Percentiles rank a stretch among this genome's conserved stretches.
These are phyloP conservation scores for Prolemur simus DNA, from an alignment of 2,113 vertebrate genomes.

Conservation along the genomic window DNA sequence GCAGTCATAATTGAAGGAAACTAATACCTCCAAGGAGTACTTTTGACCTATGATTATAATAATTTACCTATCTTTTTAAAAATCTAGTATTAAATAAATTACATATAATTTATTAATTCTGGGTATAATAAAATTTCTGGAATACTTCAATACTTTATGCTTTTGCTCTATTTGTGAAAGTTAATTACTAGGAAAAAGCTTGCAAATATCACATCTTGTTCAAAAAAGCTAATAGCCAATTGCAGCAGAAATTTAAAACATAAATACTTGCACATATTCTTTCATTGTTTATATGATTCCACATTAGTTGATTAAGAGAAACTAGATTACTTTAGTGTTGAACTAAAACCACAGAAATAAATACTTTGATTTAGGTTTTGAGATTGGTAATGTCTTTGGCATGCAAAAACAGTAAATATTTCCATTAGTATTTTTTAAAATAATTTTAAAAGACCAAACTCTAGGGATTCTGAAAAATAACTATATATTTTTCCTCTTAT, in stretches of 20 bases:
- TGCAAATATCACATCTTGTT: neutral
- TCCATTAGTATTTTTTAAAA: neutral
- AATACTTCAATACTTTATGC: neutral
- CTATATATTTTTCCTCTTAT: neutral
- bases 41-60: neutral
- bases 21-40: neutral
- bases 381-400: neutral
- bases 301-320: neutral
- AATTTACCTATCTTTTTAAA: neutral
- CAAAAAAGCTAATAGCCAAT: neutral
- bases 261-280: neutral
- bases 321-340: neutral
- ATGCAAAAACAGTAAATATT: neutral
- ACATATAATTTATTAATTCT: neutral
- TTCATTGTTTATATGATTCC: neutral
- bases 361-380: neutral
- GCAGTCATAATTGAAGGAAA: neutral
- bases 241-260: neutral
- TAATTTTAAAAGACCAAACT: neutral
- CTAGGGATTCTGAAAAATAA: neutral
- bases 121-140: neutral
- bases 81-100: neutral
- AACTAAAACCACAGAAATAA: neutral
- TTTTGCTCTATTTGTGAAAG: neutral
- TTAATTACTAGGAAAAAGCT: neutral